A percentile compares a stretch with the other conserved stretches of the same genome.
Conservation (phyloP, 2,888 invertebrate genomes). For the Coelopa pilipes region DNA sequence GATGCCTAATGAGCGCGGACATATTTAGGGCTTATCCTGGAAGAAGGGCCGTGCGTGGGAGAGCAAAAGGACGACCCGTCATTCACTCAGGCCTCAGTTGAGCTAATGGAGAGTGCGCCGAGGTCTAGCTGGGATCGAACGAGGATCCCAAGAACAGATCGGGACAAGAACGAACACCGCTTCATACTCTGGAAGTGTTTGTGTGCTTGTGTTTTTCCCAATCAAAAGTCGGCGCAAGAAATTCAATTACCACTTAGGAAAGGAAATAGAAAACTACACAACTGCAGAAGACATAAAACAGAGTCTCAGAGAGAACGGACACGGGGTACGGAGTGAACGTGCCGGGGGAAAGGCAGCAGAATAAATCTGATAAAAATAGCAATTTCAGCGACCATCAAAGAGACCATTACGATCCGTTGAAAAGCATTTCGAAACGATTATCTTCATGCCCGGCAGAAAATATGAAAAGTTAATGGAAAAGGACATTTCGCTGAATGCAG, state of each 20-base stretch:
- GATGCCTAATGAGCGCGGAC: too few species aligned
- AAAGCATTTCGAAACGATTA: slow-evolving; percentile 34
- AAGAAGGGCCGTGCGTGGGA: too few species aligned
- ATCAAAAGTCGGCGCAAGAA: neutral
- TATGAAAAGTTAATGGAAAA: slow-evolving; percentile 48
- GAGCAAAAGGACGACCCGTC: too few species aligned
- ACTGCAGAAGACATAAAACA: neutral
- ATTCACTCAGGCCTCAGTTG: too few species aligned
- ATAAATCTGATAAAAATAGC: slow-evolving; percentile 28
- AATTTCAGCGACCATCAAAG: slow-evolving; percentile 25
- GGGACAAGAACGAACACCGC: too few species aligned
- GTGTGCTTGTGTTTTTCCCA: too few species aligned
- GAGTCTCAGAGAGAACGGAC: neutral
- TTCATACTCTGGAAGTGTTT: too few species aligned
- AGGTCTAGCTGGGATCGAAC: too few species aligned
- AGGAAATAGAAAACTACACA: neutral
- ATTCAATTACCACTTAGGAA: slow-evolving; percentile 26
- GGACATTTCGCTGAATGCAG: slow-evolving; percentile 43
- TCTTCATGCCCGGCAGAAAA: slow-evolving; percentile 37
- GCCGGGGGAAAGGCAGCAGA: neutral
- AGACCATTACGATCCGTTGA: slow-evolving; percentile 28
- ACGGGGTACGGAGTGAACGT: too few species aligned
- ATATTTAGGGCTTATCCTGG: too few species aligned
- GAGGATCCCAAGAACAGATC: too few species aligned
- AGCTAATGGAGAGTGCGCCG: too few species aligned